Conservation (phyloP, 2,888 invertebrate species). For the Phaonia tiefii region DNA sequence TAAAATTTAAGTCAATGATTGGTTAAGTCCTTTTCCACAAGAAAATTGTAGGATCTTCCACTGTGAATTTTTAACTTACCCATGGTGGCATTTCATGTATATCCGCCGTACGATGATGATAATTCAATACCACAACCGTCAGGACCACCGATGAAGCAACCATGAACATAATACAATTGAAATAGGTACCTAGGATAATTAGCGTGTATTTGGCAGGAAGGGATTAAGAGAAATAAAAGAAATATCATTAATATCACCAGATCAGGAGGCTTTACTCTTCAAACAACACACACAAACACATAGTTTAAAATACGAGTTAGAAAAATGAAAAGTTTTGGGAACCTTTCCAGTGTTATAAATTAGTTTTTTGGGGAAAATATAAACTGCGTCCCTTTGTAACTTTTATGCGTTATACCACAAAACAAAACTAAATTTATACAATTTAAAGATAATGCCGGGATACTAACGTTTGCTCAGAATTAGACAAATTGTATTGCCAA, state of each 20-base stretch:
- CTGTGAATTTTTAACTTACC: no score
- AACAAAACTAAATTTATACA: no score
- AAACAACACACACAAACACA: conserved; percentile 60
- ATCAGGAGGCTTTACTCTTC: conserved; percentile 37
- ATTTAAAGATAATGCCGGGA: no score
- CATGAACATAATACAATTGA: conserved; percentile 99
- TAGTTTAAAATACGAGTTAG: conserved; percentile 71
- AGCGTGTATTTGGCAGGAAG: conserved; percentile 26
- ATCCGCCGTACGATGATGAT: conserved; percentile 97
- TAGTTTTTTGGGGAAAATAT: neutral
- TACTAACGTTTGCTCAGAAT: no score
- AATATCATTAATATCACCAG: conserved; percentile 33
- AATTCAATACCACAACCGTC: conserved; percentile 97
- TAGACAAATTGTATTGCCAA: no score
- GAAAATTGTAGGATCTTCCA: neutral
- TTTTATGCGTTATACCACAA: no score
- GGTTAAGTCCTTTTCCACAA: neutral
- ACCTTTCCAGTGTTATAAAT: no score
- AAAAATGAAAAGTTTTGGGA: conserved; percentile 37
- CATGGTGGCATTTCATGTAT: conserved; percentile 98
- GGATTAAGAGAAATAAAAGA: conserved; percentile 76
- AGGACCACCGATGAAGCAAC: conserved; percentile 98
- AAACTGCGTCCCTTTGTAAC: no score
- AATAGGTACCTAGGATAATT: conserved; percentile 92
- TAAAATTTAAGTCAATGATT: neutral